These are phyloP conservation scores for Agraylea sexmaculata DNA, from an alignment of 1,140 invertebrate genomes.

Conservation along the genomic window DNA sequence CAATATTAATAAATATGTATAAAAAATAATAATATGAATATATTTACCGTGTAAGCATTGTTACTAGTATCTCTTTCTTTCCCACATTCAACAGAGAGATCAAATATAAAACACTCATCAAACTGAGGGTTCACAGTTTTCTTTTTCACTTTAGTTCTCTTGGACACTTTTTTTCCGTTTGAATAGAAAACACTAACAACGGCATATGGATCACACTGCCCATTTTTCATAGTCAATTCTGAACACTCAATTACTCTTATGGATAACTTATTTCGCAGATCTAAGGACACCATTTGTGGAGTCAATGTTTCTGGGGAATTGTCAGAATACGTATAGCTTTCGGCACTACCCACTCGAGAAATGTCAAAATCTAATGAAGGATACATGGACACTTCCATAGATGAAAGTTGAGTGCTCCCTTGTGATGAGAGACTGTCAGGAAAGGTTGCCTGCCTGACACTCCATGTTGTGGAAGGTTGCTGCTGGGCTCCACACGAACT, in stretches of 20 bases:
- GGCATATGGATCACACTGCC: conserved; percentile 82
- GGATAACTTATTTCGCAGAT: conserved; percentile 30
- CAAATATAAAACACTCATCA: conserved; percentile 80
- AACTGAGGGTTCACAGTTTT: conserved; percentile 82
- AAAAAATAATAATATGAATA: conserved; percentile 14
- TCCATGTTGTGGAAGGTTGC: conserved; percentile 7
- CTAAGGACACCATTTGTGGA: neutral
- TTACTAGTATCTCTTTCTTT: conserved; percentile 38
- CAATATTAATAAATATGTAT: no score
- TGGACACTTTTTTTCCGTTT: conserved; percentile 69
- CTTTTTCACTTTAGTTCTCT: conserved; percentile 75
- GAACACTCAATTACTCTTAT: conserved; percentile 68
- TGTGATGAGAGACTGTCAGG: conserved; percentile 12
- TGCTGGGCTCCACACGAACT: neutral
- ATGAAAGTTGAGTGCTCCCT: conserved; percentile 1
- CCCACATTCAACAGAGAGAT: conserved; percentile 47
- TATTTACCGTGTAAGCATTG: conserved; percentile 41
- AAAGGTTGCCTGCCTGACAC: no score
- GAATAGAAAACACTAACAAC: conserved; percentile 66
- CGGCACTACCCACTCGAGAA: conserved; percentile 26
- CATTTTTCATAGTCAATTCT: conserved; percentile 79
- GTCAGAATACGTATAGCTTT: conserved; percentile 11
- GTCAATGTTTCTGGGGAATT: neutral
- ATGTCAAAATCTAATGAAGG: conserved; percentile 4
- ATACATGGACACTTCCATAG: neutral